Base-by-base conservation (phyloP, 92 coral and sea anemone genomes). In the Galaxea fascicularis region DNA sequence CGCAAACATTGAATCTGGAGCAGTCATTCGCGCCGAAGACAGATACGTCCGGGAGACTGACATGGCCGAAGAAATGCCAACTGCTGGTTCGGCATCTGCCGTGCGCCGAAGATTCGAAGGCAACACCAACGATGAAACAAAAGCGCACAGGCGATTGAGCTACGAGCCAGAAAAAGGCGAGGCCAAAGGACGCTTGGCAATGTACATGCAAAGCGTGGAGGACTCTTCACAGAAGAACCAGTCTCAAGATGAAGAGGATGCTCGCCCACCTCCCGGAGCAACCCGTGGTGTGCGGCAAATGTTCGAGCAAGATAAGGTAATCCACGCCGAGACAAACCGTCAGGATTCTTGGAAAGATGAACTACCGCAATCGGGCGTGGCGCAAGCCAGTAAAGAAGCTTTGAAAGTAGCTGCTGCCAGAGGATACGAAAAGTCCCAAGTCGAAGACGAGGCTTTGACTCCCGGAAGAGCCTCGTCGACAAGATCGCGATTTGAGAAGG, bases 91-190 rank as follows among this genome's bases (percentile, higher is more conserved):
- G 14, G 95, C 98, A 1, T 86, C 89, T 21, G 65, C 73, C 49
- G 91, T 87, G 8, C 91, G 93, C 41, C 82, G 89, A 56, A 82
- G 80, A 63, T 91, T 92, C 73, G 95, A 92, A 64, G 58, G 88
- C 41, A 86, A 81, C 27, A 28, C 20, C 9, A 46, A 85, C 11
- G 66, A 56, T 52, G 95, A 92, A 41, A 91, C 82, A 15, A 85
- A 82, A 89, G 83, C 85, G 84, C 85, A 89, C 74, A 94, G 93
- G 74, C 85, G 98, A 8, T 89, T 94, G 69, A 94, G 98, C 76
- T 94, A 84, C 67, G 91, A 88, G 20, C 98, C 98, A 20, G 90
- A 88, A 66, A 77, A 87, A 75, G 98, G 98, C 39, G 92, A 86
- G 52, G 95, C 89, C 11, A 77, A 85, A 64, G 85, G 83, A 6